These are phyloP conservation scores for Callyntrura sp. DNA, from an alignment of 2,888 invertebrate genomes.

Conservation along the genomic window DNA sequence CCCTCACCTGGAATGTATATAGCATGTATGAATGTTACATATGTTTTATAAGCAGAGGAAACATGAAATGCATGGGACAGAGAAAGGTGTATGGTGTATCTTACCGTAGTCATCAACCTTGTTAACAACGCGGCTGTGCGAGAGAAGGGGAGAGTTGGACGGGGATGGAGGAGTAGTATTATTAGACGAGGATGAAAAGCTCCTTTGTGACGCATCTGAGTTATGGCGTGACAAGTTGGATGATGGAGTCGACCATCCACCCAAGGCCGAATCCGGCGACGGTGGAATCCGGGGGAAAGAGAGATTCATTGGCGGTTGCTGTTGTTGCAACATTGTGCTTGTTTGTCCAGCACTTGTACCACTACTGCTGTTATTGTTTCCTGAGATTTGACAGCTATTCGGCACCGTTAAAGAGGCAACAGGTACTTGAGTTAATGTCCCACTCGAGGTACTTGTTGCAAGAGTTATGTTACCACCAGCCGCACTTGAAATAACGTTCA, in stretches of 20 bases:
- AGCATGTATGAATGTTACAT: not conserved
- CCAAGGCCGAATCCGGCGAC: slow-evolving; percentile 83
- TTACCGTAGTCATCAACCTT: slow-evolving; percentile 84
- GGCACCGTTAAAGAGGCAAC: slow-evolving; percentile 72
- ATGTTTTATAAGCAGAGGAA: not conserved
- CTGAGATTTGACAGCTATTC: slow-evolving; percentile 68
- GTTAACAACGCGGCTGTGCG: slow-evolving; percentile 83
- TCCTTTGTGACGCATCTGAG: slow-evolving; percentile 83
- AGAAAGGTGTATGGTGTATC: not conserved
- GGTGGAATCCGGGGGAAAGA: slow-evolving; percentile 84
- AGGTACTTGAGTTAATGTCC: slow-evolving; percentile 71
- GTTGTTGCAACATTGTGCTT: slow-evolving; percentile 78
- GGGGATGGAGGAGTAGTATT: slow-evolving; percentile 84
- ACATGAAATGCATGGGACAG: not conserved
- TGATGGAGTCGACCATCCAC: slow-evolving; percentile 84
- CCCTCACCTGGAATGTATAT: slow-evolving; percentile 77
- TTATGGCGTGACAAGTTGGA: slow-evolving; percentile 84
- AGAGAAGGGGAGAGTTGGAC: slow-evolving; percentile 83
- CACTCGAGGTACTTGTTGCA: slow-evolving; percentile 66
- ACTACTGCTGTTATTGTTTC: slow-evolving; percentile 61
- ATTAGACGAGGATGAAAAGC: slow-evolving; percentile 84
- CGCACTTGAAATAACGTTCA: slow-evolving; percentile 67
- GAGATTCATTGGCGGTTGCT: slow-evolving; percentile 84
- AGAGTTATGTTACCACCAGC: slow-evolving; percentile 54
- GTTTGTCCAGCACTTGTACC: slow-evolving; percentile 45